Base-by-base conservation (phyloP, 2,888 invertebrate genomes). In the Aquatica leii region DNA sequence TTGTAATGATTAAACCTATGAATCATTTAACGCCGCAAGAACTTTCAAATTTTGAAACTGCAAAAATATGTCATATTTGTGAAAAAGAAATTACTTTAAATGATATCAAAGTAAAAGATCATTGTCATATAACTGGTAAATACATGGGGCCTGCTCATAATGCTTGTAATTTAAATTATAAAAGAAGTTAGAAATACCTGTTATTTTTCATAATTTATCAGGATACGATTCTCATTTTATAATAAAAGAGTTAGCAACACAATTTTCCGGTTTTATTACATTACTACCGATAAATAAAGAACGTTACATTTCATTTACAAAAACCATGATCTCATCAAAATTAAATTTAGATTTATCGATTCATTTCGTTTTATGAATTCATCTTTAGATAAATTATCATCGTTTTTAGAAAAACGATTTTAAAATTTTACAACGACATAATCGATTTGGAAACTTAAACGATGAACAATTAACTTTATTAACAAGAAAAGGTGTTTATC, bases 401-500 rank as follows among this genome's bases (percentile, higher is more conserved):
- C 67, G 1, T 70, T 72, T 61, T 52, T 74, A 11, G n/a, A 62
- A 43, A 34, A 62, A 51, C 6, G 35, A 57, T 48, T 21, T 65
- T 46, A 66, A 69, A 57, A 51, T 15, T 24, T 61, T 67, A 17
- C 56, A 54, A 9, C 15, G 0, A 54, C 46, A 46, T 46, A 17
- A 17, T 61, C 40, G 55, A 67, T 24, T 24, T 24, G 24, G 24
- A 4, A 6, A 6, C 24, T 12, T 24, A 24, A 40, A 62, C 35
- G 48, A 62, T 53, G 41, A 59, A 43, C 31, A 67, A 57, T 62
- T 70, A 57, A 40, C 67, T 35, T 67, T 69, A 37, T 18, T 69
- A 18, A 59, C 46, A 4, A 51, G 69, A 15, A 78, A 78, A 64
- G 75, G 76, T 9, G 66, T 78, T 9, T 78, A 79, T 62, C 77